Evolutionary conservation across 2,888 invertebrate genomes (phyloP).

Genomic region (Bhutanitis thaidina): DNA sequence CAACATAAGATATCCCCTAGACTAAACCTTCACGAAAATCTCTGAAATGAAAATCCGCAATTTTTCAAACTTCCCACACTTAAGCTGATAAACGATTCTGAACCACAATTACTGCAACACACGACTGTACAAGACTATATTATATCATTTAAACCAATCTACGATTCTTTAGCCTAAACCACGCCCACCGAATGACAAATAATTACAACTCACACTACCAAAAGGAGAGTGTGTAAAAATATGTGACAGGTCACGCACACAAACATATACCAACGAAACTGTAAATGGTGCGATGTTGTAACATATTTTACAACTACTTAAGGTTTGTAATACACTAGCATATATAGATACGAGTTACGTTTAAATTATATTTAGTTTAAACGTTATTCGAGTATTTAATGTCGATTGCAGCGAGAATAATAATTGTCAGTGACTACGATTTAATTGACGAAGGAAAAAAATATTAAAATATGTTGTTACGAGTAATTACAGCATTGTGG

Average conservation of each 20-base stretch:
- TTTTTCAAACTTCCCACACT: too few species aligned
- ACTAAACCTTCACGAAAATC: too few species aligned
- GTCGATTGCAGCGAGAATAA: not conserved
- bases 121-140: slow-evolving; percentile 23
- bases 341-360: too few species aligned
- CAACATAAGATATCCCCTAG: too few species aligned
- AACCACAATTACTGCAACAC: slow-evolving; percentile 12
- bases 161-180: slow-evolving; percentile 35
- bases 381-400: not conserved
- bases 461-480: too few species aligned
- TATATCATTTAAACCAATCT: slow-evolving; percentile 44
- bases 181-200: slow-evolving; percentile 54
- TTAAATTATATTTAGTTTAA: not conserved
- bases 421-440: too few species aligned
- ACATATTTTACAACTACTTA: not conserved
- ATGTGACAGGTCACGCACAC: not conserved
- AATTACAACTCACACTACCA: slow-evolving; percentile 33
- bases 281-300: not conserved
- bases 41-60: too few species aligned
- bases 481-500: too few species aligned
- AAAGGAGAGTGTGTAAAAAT: slow-evolving; percentile 13
- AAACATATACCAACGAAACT: slow-evolving; percentile 5
- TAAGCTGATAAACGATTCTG: too few species aligned
- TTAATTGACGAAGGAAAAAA: too few species aligned
- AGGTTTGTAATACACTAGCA: not conserved